phyloP scores from a whole-genome alignment of 2,797 vertebrate species.

The Enteromius unitaeniatus region DNA sequence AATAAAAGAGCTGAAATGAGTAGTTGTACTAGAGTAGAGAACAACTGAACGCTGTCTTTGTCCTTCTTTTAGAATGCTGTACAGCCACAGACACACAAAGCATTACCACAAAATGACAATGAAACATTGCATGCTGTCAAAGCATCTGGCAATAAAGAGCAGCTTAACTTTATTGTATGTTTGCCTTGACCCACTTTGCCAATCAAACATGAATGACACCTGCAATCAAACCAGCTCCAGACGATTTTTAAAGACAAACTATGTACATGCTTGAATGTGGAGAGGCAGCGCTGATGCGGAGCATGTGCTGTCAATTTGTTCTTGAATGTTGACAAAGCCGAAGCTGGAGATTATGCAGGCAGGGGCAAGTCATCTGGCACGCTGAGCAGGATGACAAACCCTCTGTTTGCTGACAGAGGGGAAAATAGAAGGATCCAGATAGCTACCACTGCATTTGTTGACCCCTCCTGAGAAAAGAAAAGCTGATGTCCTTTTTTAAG shows the following conservation, averaged over 20 bases:
- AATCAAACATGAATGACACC: constrained; percentile 33
- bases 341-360: constrained; percentile 68
- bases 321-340: constrained; percentile 66
- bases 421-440: constrained; percentile 61
- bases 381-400: constrained; percentile 62
- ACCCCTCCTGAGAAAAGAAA: constrained; percentile 28
- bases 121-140: constrained; percentile 15
- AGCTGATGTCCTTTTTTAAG: constrained; percentile 15
- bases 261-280: constrained; percentile 8
- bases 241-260: background rate
- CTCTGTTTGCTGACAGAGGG: constrained; percentile 66
- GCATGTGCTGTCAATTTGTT: constrained; percentile 65
- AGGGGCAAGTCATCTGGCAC: constrained; percentile 67
- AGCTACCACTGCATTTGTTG: constrained; percentile 44
- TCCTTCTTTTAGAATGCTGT: constrained; percentile 23
- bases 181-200: constrained; percentile 26
- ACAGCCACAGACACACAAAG: constrained; percentile 28
- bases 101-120: constrained; percentile 30
- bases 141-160: constrained; percentile 27
- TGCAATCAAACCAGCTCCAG: constrained; percentile 41
- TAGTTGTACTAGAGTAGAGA: background rate
- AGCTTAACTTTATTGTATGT: constrained; percentile 33
- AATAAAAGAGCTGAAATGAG: constrained; percentile 35
- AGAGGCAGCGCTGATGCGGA: constrained; percentile 32
- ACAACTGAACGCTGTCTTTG: constrained; percentile 15